A percentile compares a stretch with the other conserved stretches of the same genome.
phyloP scores from a whole-genome alignment of 2,113 vertebrate genomes.

The Tragelaphus imberbis region DNA sequence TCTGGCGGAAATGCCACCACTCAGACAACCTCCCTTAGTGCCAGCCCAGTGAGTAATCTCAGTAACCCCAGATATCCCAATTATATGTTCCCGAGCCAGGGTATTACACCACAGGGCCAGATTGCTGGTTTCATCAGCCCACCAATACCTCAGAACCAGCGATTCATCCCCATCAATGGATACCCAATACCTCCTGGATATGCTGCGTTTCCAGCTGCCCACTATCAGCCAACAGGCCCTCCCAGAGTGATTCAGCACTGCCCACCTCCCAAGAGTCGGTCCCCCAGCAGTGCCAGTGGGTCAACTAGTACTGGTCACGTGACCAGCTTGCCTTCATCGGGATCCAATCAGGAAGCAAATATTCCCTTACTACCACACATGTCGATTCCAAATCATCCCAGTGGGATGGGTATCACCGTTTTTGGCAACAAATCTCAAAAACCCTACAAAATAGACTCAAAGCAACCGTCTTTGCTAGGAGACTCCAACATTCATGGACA shows the following conservation, averaged over 20 bases:
- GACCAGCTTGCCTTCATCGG: slow-evolving; percentile 94
- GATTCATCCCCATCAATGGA: slow-evolving; percentile 96
- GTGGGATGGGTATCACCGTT: slow-evolving; percentile 81
- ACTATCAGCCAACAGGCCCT: slow-evolving; percentile 85
- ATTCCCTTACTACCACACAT: slow-evolving; percentile 95
- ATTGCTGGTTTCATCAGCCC: slow-evolving; percentile 89
- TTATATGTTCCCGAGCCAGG: slow-evolving; percentile 92
- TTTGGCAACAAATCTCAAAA: slow-evolving; percentile 93
- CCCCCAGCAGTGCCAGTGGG: slow-evolving; percentile 97
- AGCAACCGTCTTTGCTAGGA: slow-evolving; percentile 88
- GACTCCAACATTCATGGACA: slow-evolving; percentile 90
- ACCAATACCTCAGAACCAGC: slow-evolving; percentile 87
- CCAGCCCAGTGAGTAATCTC: slow-evolving; percentile 97
- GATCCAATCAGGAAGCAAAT: slow-evolving; percentile 98
- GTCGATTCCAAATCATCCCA: slow-evolving; percentile 85
- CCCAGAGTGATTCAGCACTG: slow-evolving; percentile 93
- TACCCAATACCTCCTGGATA: slow-evolving; percentile 96
- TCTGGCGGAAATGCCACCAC: slow-evolving; percentile 98
- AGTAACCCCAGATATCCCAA: slow-evolving; percentile 94
- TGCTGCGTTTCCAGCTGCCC: slow-evolving; percentile 93
- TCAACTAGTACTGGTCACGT: slow-evolving; percentile 98
- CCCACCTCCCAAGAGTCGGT: slow-evolving; percentile 96
- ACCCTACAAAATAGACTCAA: slow-evolving; percentile 89
- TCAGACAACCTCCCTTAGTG: slow-evolving; percentile 97
- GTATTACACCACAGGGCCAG: slow-evolving; percentile 86